Evolutionary conservation across 2,888 invertebrate genomes (phyloP), one percentile per base, ranked within the genome.

Genomic region (Scelioninae gen. 1): DNA sequence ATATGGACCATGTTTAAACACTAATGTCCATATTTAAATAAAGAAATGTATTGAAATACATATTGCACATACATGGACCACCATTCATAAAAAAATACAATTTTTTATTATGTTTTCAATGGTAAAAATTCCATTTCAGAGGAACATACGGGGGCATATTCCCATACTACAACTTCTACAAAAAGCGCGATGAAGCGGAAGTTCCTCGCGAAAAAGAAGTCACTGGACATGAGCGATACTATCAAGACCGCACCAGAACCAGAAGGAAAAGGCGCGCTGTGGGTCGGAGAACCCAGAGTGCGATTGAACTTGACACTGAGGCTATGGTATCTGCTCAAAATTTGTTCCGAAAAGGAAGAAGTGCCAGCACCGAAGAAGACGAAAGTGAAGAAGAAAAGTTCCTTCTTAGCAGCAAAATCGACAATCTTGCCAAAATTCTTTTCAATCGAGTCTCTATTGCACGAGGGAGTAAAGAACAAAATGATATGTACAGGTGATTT

Each of bases 151-250:
- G n/a, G n/a, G n/a, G n/a, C 63, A 96, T 96, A 96, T 96, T 96
- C 91, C 92, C 96, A 81, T 96, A 96, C 88, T 95, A 96, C 88
- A 95, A 94, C 84, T 94, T 96, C 92, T 94, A 95, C 87, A 94
- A 94, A 15, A 94, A 94, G 68, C 94, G 93, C 90, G 87, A 94
- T 93, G 86, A 94, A 93, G 31, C 93, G 90, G 85, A 94, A 92
- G 83, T 81, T 4, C 85, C 87, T 60, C 87, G 89, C 0, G 88
- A 94, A 93, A 85, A 93, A 0, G 95, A 95, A 88, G 95, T 95
- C 1, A 97, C 96, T 7, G 97, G 96, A 0, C 97, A 97, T 88
- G 97, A 97, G 88, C 93, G 96, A 86, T 97, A 96, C 90, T 96
- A 96, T 88, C 95, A 96, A 89, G 95, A 95, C 76, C 93, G 96